These are phyloP conservation scores for Amblyraja radiata DNA, from an alignment of 2,797 vertebrate species.

Conservation along the genomic window DNA sequence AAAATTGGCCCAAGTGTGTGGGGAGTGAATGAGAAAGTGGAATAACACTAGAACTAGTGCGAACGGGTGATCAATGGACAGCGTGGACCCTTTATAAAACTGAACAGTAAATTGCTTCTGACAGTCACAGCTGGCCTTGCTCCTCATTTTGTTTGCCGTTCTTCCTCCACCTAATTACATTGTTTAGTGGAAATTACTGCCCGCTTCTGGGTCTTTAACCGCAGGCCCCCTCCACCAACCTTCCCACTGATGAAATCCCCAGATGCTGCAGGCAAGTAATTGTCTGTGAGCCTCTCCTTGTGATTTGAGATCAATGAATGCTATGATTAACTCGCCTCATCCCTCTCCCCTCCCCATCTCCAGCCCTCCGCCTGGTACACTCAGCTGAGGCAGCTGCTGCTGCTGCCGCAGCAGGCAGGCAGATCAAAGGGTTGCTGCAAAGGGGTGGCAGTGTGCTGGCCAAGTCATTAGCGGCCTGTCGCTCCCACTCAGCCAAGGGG, in stretches of 20 bases:
- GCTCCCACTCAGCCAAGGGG: conserved; percentile 43
- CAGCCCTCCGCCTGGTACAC: neutral
- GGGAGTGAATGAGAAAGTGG: too few relatives aligned
- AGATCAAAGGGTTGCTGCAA: conserved; percentile 46
- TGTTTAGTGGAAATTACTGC: conserved; percentile 49
- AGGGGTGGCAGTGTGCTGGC: conserved; percentile 37
- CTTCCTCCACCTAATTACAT: conserved; percentile 52
- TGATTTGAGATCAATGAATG: conserved; percentile 49
- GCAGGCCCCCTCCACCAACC: conserved; percentile 38
- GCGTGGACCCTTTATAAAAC: conserved; percentile 40
- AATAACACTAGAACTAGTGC: too few relatives aligned
- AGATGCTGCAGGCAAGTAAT: conserved; percentile 43
- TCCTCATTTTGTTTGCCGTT: conserved; percentile 49
- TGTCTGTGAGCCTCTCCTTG: conserved; percentile 44
- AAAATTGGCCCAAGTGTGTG: too few relatives aligned
- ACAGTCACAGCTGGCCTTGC: conserved; percentile 48
- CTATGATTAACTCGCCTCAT: conserved; percentile 50
- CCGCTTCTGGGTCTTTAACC: conserved; percentile 45
- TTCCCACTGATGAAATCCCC: conserved; percentile 42
- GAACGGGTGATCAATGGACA: too few relatives aligned
- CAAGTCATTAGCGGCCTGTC: conserved; percentile 43
- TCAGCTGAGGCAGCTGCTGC: conserved; percentile 32
- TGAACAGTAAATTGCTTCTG: conserved; percentile 56
- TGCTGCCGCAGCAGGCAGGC: neutral
- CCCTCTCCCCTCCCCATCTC: conserved; percentile 37